Base-by-base conservation (phyloP, 2,797 vertebrate genomes). In the Yasuhikotakia modesta region DNA sequence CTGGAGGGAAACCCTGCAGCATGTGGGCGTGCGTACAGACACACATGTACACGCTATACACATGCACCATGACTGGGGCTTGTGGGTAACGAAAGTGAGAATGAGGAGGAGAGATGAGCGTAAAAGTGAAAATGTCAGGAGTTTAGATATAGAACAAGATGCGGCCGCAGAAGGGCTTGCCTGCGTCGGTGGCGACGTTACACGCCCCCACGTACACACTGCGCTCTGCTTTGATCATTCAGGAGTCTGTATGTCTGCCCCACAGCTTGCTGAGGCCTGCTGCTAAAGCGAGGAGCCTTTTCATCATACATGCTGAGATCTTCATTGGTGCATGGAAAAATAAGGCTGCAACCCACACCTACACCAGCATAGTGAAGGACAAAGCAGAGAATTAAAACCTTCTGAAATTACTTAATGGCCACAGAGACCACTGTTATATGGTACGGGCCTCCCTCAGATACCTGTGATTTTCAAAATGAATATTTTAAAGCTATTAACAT, bases 161-260 rank as follows among this genome's bases (percentile, higher is more conserved):
- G 87, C 81, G 89, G 88, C 88, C 87, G 88, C 89, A 89, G 84
- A 91, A 92, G 92, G 93, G 91, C 88, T 93, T 92, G 92, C 91
- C 92, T 92, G 90, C 87, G 87, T 92, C 79, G 90, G 91, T 89
- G 90, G 81, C 79, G 55, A 81, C 46, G 64, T 77, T 79, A n/a
- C 74, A 81, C 81, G 16, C 81, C 61, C 83, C 73, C 76, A 30
- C 45, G 19, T 46, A 21, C 45, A 22, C 14, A 6, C 64, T 76
- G 58, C 24, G 50, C 48, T 70, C 58, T 13, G 30, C 84, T 82
- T 84, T 84, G 81, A 83, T 83, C 58, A 48, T 48, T 45, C 53
- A 82, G 82, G 64, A 85, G 65, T 63, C 75, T 79, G 69, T 63
- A 32, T 74, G 68, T 82, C 73, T 64, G 71, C 81, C 67, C 50